phyloP scores from a whole-genome alignment of 2,888 invertebrate genomes.

The Cephalotes varians region DNA sequence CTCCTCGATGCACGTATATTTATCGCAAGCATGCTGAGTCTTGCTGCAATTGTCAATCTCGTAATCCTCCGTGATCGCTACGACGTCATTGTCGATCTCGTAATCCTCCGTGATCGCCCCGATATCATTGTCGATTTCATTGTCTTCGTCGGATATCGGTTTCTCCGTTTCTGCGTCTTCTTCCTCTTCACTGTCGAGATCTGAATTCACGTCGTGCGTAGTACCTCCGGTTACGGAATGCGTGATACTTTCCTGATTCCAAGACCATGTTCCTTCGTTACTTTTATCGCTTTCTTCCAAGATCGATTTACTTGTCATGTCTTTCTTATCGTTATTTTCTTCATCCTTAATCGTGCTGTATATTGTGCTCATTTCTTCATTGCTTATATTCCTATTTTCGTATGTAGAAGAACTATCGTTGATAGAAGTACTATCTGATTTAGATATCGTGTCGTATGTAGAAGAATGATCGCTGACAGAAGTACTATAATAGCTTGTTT shows the following conservation, averaged over 20 bases:
- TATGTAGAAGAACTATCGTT: background rate
- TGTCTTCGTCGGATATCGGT: background rate
- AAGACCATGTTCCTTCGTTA: background rate
- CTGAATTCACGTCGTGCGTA: background rate
- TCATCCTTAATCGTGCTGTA: background rate
- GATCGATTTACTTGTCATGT: background rate
- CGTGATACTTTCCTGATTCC: background rate
- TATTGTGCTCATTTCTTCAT: background rate
- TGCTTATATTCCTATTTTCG: background rate
- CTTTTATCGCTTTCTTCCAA: background rate
- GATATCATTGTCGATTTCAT: background rate
- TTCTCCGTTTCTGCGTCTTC: background rate
- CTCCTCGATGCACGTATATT: conserved; percentile 87
- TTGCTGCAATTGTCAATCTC: conserved; percentile 1
- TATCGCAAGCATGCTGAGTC: conserved; percentile 72
- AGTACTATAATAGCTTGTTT: background rate
- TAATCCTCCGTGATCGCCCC: background rate
- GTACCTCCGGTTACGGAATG: background rate
- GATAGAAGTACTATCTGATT: background rate
- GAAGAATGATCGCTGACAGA: background rate
- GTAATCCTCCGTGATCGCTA: background rate
- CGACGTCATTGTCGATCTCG: background rate
- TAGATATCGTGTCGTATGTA: background rate
- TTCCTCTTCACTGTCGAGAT: conserved; percentile 18
- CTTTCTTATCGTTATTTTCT: background rate